Evolutionary conservation across 2,888 invertebrate genomes (phyloP), one percentile per base, ranked within the genome.

Genomic region (Calameuta idolon): DNA sequence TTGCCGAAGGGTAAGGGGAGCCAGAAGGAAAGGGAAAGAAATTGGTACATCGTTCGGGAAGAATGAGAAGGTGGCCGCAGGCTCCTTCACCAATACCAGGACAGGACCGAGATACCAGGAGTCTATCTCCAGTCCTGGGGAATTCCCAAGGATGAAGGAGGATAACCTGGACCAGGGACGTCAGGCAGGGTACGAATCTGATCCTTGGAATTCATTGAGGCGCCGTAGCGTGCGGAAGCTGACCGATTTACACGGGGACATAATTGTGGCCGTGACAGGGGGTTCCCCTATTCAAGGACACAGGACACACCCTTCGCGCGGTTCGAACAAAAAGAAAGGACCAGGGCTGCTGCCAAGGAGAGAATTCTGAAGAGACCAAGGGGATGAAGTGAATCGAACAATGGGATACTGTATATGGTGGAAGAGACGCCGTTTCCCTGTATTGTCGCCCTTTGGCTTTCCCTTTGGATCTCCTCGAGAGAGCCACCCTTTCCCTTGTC

Each of bases 41-140:
- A 90, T 89, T 90, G 90, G 89, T 89, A 90, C 90, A 90, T 89
- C 88, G 88, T 82, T 84, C 86, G 85, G 81, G 86, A 88, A 86
- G 85, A 88, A 87, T 84, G 84, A 83, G 23, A 55, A 55, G 55
- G 9, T 55, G 23, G 55, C 55, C 55, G 55, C 55, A 23, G 55
- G 55, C 55, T 55, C 55, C 55, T 71, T 71, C 11, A 71, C 71
- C 75, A 40, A 31, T 74, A 75, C 75, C 75, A 71, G 0, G 71
- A 33, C 71, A 34, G 3, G 40, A 69, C 69, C 69, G 69, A 75
- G 74, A 77, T 75, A 77, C 69, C 74, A 77, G 35, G 40, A 30
- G 75, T 69, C 40, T 40, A 15, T 40, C 23, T 23, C 9, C 23
- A 23, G 23, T 55, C 23, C 55, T 23, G 55, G 55, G 23, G 9